phyloP scores from a whole-genome alignment of 1,140 invertebrate species.

The Drosophila aff. region DNA sequence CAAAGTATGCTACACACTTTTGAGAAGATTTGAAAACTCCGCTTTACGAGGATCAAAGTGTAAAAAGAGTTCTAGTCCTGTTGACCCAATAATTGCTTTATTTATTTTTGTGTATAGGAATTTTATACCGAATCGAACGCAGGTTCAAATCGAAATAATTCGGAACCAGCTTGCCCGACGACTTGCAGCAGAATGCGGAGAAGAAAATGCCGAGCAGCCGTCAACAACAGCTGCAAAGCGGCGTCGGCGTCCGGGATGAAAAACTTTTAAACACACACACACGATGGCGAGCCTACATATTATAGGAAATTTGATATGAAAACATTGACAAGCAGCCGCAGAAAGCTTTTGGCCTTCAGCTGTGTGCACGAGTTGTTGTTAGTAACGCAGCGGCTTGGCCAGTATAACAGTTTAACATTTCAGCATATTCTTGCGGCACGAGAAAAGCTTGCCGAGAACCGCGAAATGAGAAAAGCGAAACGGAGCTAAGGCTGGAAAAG shows the following conservation, averaged over 20 bases:
- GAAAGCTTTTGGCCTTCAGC: constrained; percentile 70
- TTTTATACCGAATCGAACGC: constrained; percentile 22
- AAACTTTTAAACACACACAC: constrained; percentile 21
- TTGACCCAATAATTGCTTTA: background rate
- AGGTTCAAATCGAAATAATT: constrained; percentile 47
- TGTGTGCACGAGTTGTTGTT: constrained; percentile 55
- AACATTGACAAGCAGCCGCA: constrained; percentile 69
- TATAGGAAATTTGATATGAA: constrained; percentile 59
- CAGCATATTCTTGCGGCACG: constrained; percentile 24
- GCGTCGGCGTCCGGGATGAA: constrained; percentile 64
- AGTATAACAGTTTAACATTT: constrained; percentile 48
- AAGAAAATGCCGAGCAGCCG: constrained; percentile 23
- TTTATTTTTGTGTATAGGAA: constrained; percentile 3
- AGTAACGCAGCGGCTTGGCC: constrained; percentile 27
- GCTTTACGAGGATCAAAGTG: background rate
- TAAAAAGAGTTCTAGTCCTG: background rate
- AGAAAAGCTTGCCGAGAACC: constrained; percentile 13
- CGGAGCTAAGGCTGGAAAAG: constrained; percentile 19
- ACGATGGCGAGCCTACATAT: constrained; percentile 11
- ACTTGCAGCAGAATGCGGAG: constrained; percentile 69
- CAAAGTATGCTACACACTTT: constrained; percentile 40
- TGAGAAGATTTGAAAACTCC: constrained; percentile 9
- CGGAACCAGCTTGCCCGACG: constrained; percentile 58
- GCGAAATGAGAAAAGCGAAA: background rate
- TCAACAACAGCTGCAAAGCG: constrained; percentile 66